These are phyloP conservation scores for Semnopithecus entellus DNA, from an alignment of 2,113 vertebrate species.

Conservation along the genomic window DNA sequence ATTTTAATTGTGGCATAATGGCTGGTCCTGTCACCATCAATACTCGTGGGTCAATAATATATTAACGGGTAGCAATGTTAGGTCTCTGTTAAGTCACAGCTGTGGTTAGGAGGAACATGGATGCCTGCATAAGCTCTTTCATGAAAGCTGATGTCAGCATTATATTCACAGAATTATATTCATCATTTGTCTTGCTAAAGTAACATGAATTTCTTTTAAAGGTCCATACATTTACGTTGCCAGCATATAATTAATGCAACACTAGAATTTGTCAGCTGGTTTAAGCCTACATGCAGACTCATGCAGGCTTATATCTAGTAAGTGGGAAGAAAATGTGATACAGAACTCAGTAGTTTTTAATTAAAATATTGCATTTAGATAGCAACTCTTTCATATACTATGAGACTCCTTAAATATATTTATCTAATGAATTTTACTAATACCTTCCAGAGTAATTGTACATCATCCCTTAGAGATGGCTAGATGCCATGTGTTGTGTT, in stretches of 20 bases:
- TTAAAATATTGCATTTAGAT: not conserved
- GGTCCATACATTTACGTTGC: slow-evolving; percentile 57
- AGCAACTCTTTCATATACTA: not conserved
- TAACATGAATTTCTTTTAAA: slow-evolving; percentile 62
- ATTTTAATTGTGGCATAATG: slow-evolving; percentile 72
- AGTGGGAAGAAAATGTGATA: not conserved
- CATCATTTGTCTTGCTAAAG: slow-evolving; percentile 49
- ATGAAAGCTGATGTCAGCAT: slow-evolving; percentile 59
- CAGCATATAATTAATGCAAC: slow-evolving; percentile 45
- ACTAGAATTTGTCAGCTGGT: slow-evolving; percentile 31
- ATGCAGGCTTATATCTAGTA: not conserved
- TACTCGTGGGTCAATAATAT: slow-evolving; percentile 58
- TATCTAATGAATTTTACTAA: not conserved
- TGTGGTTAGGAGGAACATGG: not conserved
- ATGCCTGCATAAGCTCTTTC: not conserved
- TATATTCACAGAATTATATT: not conserved
- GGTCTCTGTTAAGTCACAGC: not conserved
- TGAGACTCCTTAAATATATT: not conserved
- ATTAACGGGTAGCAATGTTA: slow-evolving; percentile 43
- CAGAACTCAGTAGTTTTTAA: slow-evolving; percentile 21
- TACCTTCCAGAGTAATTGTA: not conserved
- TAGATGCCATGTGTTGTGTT: not conserved
- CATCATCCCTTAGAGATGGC: not conserved
- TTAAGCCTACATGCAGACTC: not conserved
- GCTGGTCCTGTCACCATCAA: slow-evolving; percentile 49